These are phyloP conservation scores for Caiman crocodilus DNA, from an alignment of 2,797 vertebrate species.

Conservation along the genomic window DNA sequence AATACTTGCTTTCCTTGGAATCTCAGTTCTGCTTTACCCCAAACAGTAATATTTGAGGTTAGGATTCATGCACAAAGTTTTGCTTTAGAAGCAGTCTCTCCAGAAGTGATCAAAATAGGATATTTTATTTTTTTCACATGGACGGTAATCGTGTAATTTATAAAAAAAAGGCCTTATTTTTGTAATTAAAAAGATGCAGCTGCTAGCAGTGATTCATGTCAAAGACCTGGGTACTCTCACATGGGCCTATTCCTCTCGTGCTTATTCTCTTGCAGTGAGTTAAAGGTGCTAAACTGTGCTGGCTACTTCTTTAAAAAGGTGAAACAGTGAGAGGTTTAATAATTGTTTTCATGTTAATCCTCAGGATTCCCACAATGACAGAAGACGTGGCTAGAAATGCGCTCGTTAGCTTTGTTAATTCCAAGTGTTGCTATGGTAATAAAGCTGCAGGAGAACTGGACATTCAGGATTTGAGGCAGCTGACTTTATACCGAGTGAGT, in stretches of 20 bases:
- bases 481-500: constrained; percentile 84
- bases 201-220: too few species aligned
- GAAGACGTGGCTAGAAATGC: constrained; percentile 86
- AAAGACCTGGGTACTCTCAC: background rate
- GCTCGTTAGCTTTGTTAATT: constrained; percentile 85
- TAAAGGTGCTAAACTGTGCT: background rate
- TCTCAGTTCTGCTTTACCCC: background rate
- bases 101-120: background rate
- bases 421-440: constrained; percentile 86
- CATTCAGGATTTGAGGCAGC: constrained; percentile 83
- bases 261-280: background rate
- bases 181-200: background rate
- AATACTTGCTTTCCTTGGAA: background rate
- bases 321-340: background rate
- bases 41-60: background rate
- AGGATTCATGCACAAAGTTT: background rate
- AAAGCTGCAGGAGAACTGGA: constrained; percentile 82
- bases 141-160: background rate
- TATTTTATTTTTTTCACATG: background rate
- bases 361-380: constrained; percentile 82
- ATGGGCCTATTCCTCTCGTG: background rate
- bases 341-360: background rate
- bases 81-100: background rate
- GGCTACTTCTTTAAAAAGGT: background rate
- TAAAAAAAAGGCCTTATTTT: background rate